phyloP scores from a whole-genome alignment of 1,140 invertebrate genomes.

The Sminthurinus signatus region DNA sequence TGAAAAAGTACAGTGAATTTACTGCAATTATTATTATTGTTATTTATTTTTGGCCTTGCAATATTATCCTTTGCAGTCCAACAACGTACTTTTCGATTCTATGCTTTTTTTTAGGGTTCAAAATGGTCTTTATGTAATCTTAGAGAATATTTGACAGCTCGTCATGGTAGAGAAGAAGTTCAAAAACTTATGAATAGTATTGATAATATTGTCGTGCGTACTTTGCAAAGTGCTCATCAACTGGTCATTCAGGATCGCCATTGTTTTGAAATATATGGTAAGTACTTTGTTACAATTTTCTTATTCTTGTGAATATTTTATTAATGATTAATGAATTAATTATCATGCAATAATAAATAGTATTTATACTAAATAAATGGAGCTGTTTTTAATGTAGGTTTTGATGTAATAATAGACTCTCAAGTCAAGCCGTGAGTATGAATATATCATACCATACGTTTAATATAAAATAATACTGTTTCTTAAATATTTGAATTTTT shows the following conservation, averaged over 20 bases:
- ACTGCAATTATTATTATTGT: not conserved
- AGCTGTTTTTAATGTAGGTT: too few relatives aligned
- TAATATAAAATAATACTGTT: too few relatives aligned
- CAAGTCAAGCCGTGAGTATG: constrained; percentile 49
- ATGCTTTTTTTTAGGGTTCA: constrained; percentile 41
- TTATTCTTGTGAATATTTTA: too few relatives aligned
- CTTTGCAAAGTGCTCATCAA: constrained; percentile 51
- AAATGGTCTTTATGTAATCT: constrained; percentile 49
- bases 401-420: constrained; percentile 59
- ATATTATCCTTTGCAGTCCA: not conserved
- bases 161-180: constrained; percentile 46
- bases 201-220: constrained; percentile 53
- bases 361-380: too few relatives aligned
- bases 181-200: constrained; percentile 54
- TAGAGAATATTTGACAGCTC: constrained; percentile 45
- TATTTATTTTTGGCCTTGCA: not conserved
- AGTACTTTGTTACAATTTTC: too few relatives aligned
- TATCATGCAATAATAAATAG: too few relatives aligned
- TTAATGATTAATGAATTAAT: too few relatives aligned
- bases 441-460: too few relatives aligned
- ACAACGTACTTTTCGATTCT: not conserved
- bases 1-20: constrained; percentile 16
- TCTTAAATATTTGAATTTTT: too few relatives aligned
- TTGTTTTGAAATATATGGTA: constrained; percentile 61
- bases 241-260: constrained; percentile 49